Conservation (phyloP, 1,140 invertebrate species). For the Trichomalopsis sarcophagae region DNA sequence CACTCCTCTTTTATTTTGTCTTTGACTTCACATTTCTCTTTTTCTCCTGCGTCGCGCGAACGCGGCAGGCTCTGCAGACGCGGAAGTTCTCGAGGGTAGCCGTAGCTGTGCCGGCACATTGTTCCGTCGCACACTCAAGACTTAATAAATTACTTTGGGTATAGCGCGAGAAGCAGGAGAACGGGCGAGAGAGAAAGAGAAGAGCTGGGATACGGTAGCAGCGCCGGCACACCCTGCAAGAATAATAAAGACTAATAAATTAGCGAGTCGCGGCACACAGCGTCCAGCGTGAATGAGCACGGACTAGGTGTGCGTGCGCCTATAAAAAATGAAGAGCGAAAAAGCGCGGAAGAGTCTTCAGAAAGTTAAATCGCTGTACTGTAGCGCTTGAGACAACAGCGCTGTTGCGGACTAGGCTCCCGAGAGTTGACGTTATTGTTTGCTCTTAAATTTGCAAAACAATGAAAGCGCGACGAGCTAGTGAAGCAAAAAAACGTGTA, state of each 20-base stretch:
- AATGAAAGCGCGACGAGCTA: no score
- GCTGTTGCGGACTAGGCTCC: no score
- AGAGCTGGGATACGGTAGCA: neutral
- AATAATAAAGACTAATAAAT: conserved; percentile 42
- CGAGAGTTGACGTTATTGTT: no score
- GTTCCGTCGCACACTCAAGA: conserved; percentile 42
- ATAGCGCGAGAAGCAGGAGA: conserved; percentile 15
- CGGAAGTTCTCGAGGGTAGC: conserved; percentile 33
- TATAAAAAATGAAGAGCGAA: neutral
- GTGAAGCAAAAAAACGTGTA: neutral
- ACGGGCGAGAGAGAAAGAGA: neutral
- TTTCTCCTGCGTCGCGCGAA: neutral
- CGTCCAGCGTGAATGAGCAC: neutral
- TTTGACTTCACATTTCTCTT: conserved; percentile 21
- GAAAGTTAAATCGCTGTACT: neutral
- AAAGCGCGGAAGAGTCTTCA: neutral
- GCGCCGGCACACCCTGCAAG: neutral
- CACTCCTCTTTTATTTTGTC: conserved; percentile 15
- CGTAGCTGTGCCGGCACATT: conserved; percentile 32
- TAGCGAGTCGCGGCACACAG: neutral
- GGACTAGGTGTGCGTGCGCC: neutral
- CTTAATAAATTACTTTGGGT: conserved; percentile 48
- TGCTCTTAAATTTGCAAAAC: no score
- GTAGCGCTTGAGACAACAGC: neutral
- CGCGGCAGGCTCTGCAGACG: neutral